A percentile compares a stretch with the other conserved stretches of the same genome.
Evolutionary conservation across 1,140 invertebrate genomes (phyloP).

Genomic region (Leptinotarsa defecta): DNA sequence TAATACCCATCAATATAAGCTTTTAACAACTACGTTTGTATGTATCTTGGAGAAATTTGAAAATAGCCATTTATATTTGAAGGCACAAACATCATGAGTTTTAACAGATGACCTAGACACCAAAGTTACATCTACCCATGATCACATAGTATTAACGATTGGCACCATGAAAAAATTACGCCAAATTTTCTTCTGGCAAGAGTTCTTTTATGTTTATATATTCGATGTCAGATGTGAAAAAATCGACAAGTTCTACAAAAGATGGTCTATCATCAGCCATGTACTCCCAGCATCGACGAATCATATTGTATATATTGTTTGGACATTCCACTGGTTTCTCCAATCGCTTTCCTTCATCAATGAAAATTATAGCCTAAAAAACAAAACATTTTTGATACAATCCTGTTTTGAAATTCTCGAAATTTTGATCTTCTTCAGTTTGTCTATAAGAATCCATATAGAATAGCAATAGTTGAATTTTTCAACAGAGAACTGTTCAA

Average conservation of each 20-base stretch:
- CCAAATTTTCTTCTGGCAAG: conserved; percentile 37
- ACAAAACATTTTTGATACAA: background rate
- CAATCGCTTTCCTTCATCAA: conserved; percentile 77
- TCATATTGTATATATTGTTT: conserved; percentile 81
- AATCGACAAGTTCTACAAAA: conserved; percentile 77
- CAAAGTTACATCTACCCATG: background rate
- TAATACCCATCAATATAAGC: too few species aligned
- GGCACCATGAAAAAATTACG: conserved; percentile 16
- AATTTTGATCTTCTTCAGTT: too few species aligned
- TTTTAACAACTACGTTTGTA: too few species aligned
- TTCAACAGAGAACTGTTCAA: too few species aligned
- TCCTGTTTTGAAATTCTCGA: too few species aligned
- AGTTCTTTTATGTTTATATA: conserved; percentile 66
- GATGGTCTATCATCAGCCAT: conserved; percentile 77
- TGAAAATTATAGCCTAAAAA: conserved; percentile 77
- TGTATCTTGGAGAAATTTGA: too few species aligned
- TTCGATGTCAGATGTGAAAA: conserved; percentile 74
- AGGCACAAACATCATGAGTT: too few species aligned
- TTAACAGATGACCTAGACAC: background rate
- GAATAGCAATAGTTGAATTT: too few species aligned
- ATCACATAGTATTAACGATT: conserved; percentile 8
- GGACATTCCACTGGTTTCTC: conserved; percentile 82
- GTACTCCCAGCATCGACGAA: conserved; percentile 89
- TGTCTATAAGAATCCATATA: too few species aligned
- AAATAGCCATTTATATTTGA: too few species aligned